Evolutionary conservation across 1,140 invertebrate species (phyloP), one percentile per base, ranked within the genome.

Genomic region (Eciton burchellii): DNA sequence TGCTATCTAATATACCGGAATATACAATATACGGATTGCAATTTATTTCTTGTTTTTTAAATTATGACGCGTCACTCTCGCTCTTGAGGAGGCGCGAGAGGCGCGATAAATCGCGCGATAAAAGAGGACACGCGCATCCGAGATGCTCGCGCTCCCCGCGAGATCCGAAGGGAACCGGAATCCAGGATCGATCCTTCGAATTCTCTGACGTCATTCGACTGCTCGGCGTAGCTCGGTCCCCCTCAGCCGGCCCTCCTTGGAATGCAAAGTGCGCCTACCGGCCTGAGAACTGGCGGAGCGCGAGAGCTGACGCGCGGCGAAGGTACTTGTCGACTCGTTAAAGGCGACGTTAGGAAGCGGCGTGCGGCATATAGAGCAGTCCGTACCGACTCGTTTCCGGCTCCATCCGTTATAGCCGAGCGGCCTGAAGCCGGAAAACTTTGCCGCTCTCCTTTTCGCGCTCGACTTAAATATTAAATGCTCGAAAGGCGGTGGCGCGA

Each of bases 251-350:
- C 47, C 52, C 89, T 90, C 47, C 81, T 88, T 86, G 86, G 88
- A 91, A 92, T 91, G 91, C 85, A 90, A 91, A 92, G 88, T 91
- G 84, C 82, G 89, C 88, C 79, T 83, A 87, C 72, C 83, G 84
- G 84, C 41, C 56, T 66, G 87, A 88, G 81, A 89, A 89, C 81
- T 59, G 84, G 65, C 19, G 88, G 72, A 81, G 89, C 84, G 85
- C 65, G 77, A 82, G 89, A 91, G 88, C 89, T 90, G 89, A 21
- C 41, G 89, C 88, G 89, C 87, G 86, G 19, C 74, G 79, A 87
- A 57, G 86, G 88, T 91, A 91, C 88, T 92, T 91, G 91, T 89
- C 89, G 91, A 91, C 91, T 92, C 91, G 92, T 93, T 93, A 93
- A 92, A 88, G 85, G 68, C 89, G 87, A 92, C 89, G 89, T 92